These are phyloP conservation scores for Synanthedon tipuliformis DNA, from an alignment of 2,888 invertebrate genomes.

Conservation along the genomic window DNA sequence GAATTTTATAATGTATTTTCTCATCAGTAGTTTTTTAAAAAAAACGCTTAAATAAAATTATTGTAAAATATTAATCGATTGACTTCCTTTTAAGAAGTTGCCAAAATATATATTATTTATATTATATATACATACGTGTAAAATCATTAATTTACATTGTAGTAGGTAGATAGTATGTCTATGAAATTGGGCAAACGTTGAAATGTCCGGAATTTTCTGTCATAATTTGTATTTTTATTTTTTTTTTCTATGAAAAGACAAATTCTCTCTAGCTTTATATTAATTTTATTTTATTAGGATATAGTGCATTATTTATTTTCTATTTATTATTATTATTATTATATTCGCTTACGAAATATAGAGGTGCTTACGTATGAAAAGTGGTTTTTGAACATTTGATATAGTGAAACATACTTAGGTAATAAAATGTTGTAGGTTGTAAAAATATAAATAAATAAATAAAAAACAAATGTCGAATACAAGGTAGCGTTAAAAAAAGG, in stretches of 20 bases:
- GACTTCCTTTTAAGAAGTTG: slow-evolving; percentile 28
- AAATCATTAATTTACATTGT: not conserved
- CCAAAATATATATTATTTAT: slow-evolving; percentile 23
- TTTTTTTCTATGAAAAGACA: slow-evolving; percentile 1
- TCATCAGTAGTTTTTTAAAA: too few relatives aligned
- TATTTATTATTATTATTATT: slow-evolving; percentile 1
- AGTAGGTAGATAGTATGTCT: not conserved
- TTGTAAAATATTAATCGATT: slow-evolving; percentile 2
- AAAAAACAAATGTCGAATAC: not conserved
- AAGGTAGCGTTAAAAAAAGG: not conserved
- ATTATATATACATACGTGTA: slow-evolving; percentile 1
- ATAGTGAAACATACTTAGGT: not conserved
- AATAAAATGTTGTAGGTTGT: not conserved
- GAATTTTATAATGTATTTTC: too few relatives aligned
- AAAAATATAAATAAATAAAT: not conserved
- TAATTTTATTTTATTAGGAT: slow-evolving; percentile 6
- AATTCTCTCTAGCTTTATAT: slow-evolving; percentile 5
- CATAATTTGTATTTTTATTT: not conserved
- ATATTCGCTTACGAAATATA: slow-evolving; percentile 2
- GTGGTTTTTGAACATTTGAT: not conserved
- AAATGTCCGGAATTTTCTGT: not conserved
- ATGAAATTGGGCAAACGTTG: not conserved
- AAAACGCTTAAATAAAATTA: not conserved
- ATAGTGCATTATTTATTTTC: slow-evolving; percentile 7
- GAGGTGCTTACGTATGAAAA: slow-evolving; percentile 7